These are phyloP conservation scores for Leontopithecus rosalia DNA, from an alignment of 2,797 vertebrate genomes.

Conservation along the genomic window DNA sequence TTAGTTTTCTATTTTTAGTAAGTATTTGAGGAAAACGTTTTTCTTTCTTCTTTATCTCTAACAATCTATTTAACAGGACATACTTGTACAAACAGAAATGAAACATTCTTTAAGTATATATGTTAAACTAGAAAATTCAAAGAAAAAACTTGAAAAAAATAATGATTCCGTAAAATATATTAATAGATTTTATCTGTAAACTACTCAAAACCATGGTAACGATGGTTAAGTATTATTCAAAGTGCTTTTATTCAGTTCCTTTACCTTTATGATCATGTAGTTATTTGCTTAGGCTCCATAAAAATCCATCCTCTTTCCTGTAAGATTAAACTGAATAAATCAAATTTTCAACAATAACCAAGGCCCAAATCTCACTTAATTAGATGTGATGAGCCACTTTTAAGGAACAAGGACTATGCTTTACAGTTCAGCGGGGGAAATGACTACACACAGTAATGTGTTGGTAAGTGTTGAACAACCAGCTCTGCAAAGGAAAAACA, in stretches of 20 bases:
- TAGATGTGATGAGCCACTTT: not conserved
- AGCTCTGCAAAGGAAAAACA: not conserved
- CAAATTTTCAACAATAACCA: not conserved
- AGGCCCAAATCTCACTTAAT: not conserved
- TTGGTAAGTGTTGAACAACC: not conserved
- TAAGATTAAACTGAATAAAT: constrained; percentile 14
- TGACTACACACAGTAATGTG: not conserved
- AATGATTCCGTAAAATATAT: not conserved
- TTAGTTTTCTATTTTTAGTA: not conserved
- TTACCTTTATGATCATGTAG: not conserved
- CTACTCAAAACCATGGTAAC: constrained; percentile 7
- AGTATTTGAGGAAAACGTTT: not conserved
- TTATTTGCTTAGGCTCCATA: not conserved
- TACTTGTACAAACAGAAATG: not conserved
- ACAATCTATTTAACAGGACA: not conserved
- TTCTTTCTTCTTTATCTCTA: constrained; percentile 42
- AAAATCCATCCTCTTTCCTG: not conserved
- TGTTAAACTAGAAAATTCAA: constrained; percentile 38
- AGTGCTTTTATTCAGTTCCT: not conserved
- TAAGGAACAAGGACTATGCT: not conserved
- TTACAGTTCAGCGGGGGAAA: not conserved
- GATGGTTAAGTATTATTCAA: constrained; percentile 6
- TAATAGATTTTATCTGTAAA: not conserved
- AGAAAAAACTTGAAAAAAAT: constrained; percentile 14
- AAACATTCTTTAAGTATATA: constrained; percentile 22